Evolutionary conservation across 1,140 invertebrate genomes (phyloP).

Genomic region (Bombus breviceps): DNA sequence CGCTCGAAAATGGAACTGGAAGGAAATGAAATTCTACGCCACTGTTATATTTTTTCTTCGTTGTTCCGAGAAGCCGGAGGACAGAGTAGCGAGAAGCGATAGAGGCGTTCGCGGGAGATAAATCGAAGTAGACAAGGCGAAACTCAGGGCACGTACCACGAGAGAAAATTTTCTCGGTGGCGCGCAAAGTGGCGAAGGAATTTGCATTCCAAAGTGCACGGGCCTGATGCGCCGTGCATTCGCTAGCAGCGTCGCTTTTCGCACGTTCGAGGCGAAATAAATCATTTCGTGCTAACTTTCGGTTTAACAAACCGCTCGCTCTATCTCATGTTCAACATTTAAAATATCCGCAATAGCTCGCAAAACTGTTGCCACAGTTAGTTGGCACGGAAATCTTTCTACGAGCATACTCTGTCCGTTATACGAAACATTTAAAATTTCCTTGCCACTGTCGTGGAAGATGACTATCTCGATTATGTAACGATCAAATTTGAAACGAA

Average conservation of each 20-base stretch:
- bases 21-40: background rate
- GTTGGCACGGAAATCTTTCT: too few relatives aligned
- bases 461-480: too few relatives aligned
- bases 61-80: background rate
- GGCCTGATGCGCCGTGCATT: conserved; percentile 19
- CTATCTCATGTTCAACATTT: background rate
- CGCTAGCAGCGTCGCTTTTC: conserved; percentile 7
- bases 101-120: background rate
- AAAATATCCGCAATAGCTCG: background rate
- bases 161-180: conserved; percentile 31
- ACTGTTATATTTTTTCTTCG: background rate
- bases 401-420: too few relatives aligned
- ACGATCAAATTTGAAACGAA: too few relatives aligned
- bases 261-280: conserved; percentile 17
- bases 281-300: conserved; percentile 14
- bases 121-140: conserved; percentile 10
- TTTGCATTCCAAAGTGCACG: conserved; percentile 45
- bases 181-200: conserved; percentile 8
- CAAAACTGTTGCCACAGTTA: too few relatives aligned
- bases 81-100: background rate
- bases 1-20: background rate
- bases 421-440: too few relatives aligned
- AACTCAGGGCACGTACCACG: conserved; percentile 22
- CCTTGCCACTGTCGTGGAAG: too few relatives aligned
- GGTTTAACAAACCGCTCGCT: background rate